Percentiles rank a stretch among this genome's conserved stretches.
Conservation (phyloP, 2,888 invertebrate species). For the Byasa hedistus region DNA sequence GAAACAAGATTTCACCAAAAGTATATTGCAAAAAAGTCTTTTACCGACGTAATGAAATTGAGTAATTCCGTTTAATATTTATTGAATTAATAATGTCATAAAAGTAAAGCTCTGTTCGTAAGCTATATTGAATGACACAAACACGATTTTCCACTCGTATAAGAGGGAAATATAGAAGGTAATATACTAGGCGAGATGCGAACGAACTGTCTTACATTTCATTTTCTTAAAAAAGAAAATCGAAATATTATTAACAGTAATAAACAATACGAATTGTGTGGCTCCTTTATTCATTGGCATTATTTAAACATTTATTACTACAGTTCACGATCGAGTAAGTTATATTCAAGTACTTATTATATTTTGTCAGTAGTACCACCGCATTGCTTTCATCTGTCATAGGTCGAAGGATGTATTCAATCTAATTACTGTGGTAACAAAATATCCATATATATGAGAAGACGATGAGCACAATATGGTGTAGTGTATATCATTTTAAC, state of each 20-base stretch:
- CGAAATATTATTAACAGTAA: not conserved
- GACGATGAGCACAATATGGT: too few relatives aligned
- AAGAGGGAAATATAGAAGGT: slow-evolving; percentile 10
- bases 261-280: not conserved
- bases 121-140: slow-evolving; percentile 20
- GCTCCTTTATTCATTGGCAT: too few relatives aligned
- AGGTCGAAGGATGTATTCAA: too few relatives aligned
- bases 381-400: too few relatives aligned
- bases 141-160: slow-evolving; percentile 23
- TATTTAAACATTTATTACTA: too few relatives aligned
- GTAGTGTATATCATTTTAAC: too few relatives aligned
- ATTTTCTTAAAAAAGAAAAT: not conserved
- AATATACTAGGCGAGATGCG: slow-evolving; percentile 2
- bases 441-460: too few relatives aligned
- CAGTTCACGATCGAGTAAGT: too few relatives aligned
- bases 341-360: too few relatives aligned
- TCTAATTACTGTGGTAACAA: too few relatives aligned
- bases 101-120: slow-evolving; percentile 16
- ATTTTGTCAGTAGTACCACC: too few relatives aligned
- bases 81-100: slow-evolving; percentile 20
- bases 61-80: slow-evolving; percentile 2
- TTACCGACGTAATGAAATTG: not conserved
- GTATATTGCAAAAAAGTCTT: not conserved
- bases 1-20: not conserved
- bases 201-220: slow-evolving; percentile 3